A percentile compares a stretch with the other conserved stretches of the same genome.
Evolutionary conservation across 2,113 vertebrate species (phyloP).

Genomic region (Cyphomyrus discorhynchus): DNA sequence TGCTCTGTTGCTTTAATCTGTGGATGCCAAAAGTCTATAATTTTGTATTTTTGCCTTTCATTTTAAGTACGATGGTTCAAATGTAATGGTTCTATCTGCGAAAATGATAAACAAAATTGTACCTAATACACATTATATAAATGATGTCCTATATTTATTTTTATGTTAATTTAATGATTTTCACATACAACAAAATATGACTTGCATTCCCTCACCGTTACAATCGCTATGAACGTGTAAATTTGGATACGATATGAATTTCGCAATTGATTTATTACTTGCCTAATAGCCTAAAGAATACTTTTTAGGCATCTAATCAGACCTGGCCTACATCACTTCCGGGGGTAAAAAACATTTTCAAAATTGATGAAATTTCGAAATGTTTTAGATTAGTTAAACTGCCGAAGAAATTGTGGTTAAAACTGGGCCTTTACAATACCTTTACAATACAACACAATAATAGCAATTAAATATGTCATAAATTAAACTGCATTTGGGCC

Average conservation of each 20-base stretch:
- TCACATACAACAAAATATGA: background rate
- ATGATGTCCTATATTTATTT: background rate
- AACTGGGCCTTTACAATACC: background rate
- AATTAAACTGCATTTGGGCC: conserved; percentile 46
- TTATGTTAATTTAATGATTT: background rate
- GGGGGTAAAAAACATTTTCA: background rate
- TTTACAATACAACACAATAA: background rate
- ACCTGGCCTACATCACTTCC: background rate
- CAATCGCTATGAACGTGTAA: background rate
- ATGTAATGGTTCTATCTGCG: background rate
- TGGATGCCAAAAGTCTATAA: background rate
- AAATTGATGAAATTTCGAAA: background rate
- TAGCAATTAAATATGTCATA: conserved; percentile 33
- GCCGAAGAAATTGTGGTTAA: background rate
- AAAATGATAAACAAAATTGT: background rate
- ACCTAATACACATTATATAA: background rate
- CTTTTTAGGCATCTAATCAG: background rate
- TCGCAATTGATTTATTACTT: background rate
- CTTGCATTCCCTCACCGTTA: background rate
- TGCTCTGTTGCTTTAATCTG: background rate
- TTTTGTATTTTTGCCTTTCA: background rate
- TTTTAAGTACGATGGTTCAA: background rate
- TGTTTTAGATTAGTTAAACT: background rate
- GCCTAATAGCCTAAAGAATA: background rate
- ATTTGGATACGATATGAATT: background rate